Base-by-base conservation (phyloP, 1,140 invertebrate species). In the Globodera ellingtonae region DNA sequence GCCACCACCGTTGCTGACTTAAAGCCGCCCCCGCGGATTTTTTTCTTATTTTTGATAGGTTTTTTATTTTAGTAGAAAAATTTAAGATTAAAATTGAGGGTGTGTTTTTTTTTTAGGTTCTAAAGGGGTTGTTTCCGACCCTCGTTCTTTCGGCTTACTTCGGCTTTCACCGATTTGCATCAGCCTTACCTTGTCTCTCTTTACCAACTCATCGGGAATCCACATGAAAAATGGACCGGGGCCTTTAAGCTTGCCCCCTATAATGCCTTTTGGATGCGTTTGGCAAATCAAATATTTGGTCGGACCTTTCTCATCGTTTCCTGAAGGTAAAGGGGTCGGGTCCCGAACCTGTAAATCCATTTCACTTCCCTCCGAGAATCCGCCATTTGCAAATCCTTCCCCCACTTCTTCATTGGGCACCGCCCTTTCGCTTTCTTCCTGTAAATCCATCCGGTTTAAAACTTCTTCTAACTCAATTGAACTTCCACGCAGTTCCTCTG, bases 91-190 rank as follows among this genome's bases (percentile, higher is more conserved):
- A n/a, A n/a, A n/a, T n/a, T n/a, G n/a, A n/a, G n/a, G n/a, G n/a
- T n/a, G n/a, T n/a, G n/a, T n/a, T n/a, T n/a, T n/a, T n/a, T n/a
- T n/a, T n/a, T n/a, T n/a, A n/a, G n/a, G n/a, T n/a, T n/a, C n/a
- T n/a, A n/a, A n/a, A n/a, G n/a, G n/a, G n/a, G n/a, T n/a, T n/a
- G n/a, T n/a, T n/a, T n/a, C n/a, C n/a, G n/a, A n/a, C n/a, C n/a
- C n/a, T n/a, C n/a, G n/a, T n/a, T n/a, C n/a, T n/a, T n/a, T n/a
- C n/a, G n/a, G n/a, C n/a, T n/a, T n/a, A n/a, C n/a, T n/a, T n/a
- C n/a, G n/a, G n/a, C n/a, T n/a, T n/a, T n/a, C 70, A 21, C 70
- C 70, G 6, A 72, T 21, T 72, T 72, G 70, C 18, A 72, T 18
- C 1, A 13, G 46, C 46, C 70, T 13, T 47, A 24, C 24, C 24